Percentiles rank a stretch among this genome's conserved stretches.
phyloP scores from a whole-genome alignment of 2,797 vertebrate species.

The Microctenopoma steveboyesi region DNA sequence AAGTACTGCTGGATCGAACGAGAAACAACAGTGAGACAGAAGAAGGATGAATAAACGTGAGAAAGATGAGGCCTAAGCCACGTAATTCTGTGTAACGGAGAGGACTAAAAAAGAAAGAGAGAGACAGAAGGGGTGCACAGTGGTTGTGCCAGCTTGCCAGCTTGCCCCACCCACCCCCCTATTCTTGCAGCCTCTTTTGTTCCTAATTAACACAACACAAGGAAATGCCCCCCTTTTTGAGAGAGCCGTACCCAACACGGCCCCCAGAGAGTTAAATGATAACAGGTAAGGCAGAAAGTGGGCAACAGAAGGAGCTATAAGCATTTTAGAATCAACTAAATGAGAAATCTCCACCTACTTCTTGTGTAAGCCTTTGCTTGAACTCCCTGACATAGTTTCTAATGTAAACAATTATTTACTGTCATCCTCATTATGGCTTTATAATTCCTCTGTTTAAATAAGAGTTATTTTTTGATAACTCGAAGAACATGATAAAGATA shows the following conservation, averaged over 20 bases:
- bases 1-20: slow-evolving; percentile 33
- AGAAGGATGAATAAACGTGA: slow-evolving; percentile 22
- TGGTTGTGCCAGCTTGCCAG: slow-evolving; percentile 19
- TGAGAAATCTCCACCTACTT: too few relatives aligned
- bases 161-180: slow-evolving; percentile 1
- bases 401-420: too few relatives aligned
- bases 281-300: slow-evolving; percentile 18
- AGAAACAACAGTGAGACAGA: slow-evolving; percentile 40
- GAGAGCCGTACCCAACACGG: slow-evolving; percentile 35
- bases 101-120: slow-evolving; percentile 39
- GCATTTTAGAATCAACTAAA: slow-evolving; percentile 18
- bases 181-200: slow-evolving; percentile 57
- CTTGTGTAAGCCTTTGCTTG: not conserved
- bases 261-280: slow-evolving; percentile 31
- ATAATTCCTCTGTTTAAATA: too few relatives aligned
- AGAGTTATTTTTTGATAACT: not conserved
- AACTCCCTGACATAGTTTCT: not conserved
- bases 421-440: too few relatives aligned
- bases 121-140: slow-evolving; percentile 24
- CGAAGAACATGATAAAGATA: not conserved
- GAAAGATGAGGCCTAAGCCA: slow-evolving; percentile 29
- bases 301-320: slow-evolving; percentile 26
- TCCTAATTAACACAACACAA: slow-evolving; percentile 76
- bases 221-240: slow-evolving; percentile 60
- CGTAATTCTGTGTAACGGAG: slow-evolving; percentile 33